Evolutionary conservation across 2,797 vertebrate species (phyloP), one percentile per base, ranked within the genome.

Genomic region (Loris lydekkerianus): DNA sequence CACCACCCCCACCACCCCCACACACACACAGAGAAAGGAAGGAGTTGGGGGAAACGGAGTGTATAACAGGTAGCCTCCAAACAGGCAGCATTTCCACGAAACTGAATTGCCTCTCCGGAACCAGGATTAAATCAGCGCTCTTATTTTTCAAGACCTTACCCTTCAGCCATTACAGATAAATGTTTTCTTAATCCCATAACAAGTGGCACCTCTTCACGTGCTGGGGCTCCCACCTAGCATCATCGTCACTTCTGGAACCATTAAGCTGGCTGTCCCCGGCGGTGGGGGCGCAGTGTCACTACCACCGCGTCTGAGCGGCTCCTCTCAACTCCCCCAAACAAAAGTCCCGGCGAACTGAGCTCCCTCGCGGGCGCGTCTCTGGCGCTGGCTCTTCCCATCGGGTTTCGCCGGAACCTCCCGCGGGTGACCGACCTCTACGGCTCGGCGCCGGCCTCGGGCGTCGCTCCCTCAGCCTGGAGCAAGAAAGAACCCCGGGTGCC

Each of bases 351-450:
- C 7, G 29, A 56, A 18, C 85, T 1, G 65, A 67, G 81, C 43
- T 5, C 49, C 34, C 40, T 8, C 40, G 46, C 2, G 1, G 29
- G 77, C 43, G 46, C 60, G 63, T 60, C 40, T 77, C 58, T 25
- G 0, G 80, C 53, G 72, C 67, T 17, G 0, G 88, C 34, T 49
- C 77, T 5, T 46, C 23, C 73, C 89, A 34, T 20, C 77, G 21
- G 93, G 75, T 80, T 78, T 91, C 96, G 10, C 56, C 15, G 84
- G 94, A 78, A 72, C 83, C 96, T 89, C 83, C 69, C 53, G 29
- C 11, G 82, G 31, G 88, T 40, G 40, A 40, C 40, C 83, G 91
- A 93, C 95, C 92, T 87, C 89, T 5, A 23, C 17, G 84, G 67
- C 86, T 31, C 25, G 10, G n/a, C 40, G 17, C 0, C 3, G 31